Conservation (phyloP, 2,113 vertebrate genomes). For the Sander lucioperca region DNA sequence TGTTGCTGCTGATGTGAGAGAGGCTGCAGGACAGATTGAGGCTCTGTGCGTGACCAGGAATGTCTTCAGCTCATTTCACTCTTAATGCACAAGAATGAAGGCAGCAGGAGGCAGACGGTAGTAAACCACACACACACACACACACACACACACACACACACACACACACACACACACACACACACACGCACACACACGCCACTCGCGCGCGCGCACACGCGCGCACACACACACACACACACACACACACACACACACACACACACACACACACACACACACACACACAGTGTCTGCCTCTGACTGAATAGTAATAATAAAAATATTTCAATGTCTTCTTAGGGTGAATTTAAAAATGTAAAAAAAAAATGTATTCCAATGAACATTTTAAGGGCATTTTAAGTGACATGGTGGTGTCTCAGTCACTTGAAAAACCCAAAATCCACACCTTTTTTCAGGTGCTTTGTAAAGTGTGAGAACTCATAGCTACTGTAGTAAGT, state of each 20-base stretch:
- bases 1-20: slow-evolving; percentile 54
- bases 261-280: slow-evolving; percentile 30
- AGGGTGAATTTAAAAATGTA: neutral
- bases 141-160: slow-evolving; percentile 39
- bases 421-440: neutral
- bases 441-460: neutral
- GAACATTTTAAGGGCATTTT: slow-evolving; percentile 3
- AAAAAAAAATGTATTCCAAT: neutral
- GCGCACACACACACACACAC: too few relatives aligned
- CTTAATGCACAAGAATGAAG: slow-evolving; percentile 60
- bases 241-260: slow-evolving; percentile 15
- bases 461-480: neutral
- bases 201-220: too few relatives aligned
- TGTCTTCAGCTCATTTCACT: slow-evolving; percentile 76
- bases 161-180: slow-evolving; percentile 22
- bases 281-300: slow-evolving; percentile 15
- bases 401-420: neutral
- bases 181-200: slow-evolving; percentile 42
- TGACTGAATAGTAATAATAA: slow-evolving; percentile 16
- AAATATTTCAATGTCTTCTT: slow-evolving; percentile 7
- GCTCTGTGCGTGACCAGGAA: slow-evolving; percentile 75
- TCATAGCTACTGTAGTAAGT: slow-evolving; percentile 9
- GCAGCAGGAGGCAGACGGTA: slow-evolving; percentile 62
- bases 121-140: slow-evolving; percentile 26
- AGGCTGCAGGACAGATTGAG: slow-evolving; percentile 33